phyloP scores from a whole-genome alignment of 2,797 vertebrate species.

The Austrolebias charrua region DNA sequence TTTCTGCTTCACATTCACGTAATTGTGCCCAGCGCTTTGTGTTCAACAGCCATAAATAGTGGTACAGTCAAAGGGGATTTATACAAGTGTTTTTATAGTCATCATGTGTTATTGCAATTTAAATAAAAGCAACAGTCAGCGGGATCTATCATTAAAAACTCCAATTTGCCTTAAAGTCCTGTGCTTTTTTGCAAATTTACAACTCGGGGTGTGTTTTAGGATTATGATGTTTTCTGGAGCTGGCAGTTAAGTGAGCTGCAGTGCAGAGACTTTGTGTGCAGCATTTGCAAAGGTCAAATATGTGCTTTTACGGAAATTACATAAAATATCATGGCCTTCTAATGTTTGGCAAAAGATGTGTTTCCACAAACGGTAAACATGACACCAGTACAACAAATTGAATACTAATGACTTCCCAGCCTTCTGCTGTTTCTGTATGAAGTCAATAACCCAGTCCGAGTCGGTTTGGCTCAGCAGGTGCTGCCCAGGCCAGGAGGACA shows the following conservation, averaged over 20 bases:
- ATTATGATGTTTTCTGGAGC: neutral
- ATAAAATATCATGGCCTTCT: neutral
- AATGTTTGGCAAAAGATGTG: neutral
- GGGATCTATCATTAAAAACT: constrained; percentile 10
- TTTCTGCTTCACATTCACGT: constrained; percentile 66
- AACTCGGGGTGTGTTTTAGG: neutral
- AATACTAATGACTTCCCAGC: neutral
- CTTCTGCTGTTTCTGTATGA: constrained; percentile 10
- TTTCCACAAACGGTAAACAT: neutral
- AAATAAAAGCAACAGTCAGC: constrained; percentile 21
- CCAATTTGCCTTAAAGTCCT: neutral
- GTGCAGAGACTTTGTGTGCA: neutral
- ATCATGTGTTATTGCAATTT: constrained; percentile 12
- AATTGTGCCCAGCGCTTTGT: constrained; percentile 67
- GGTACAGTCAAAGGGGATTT: constrained; percentile 50
- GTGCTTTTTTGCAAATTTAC: neutral
- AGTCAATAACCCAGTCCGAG: neutral
- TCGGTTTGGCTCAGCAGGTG: constrained; percentile 15
- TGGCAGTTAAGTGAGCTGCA: neutral
- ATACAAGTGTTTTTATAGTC: constrained; percentile 36
- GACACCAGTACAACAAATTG: neutral
- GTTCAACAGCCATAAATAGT: constrained; percentile 65
- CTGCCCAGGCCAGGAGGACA: constrained; percentile 44
- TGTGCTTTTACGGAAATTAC: neutral
- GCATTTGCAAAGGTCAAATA: neutral